Evolutionary conservation across 2,113 vertebrate genomes (phyloP).

Genomic region (Paratilapia polleni): DNA sequence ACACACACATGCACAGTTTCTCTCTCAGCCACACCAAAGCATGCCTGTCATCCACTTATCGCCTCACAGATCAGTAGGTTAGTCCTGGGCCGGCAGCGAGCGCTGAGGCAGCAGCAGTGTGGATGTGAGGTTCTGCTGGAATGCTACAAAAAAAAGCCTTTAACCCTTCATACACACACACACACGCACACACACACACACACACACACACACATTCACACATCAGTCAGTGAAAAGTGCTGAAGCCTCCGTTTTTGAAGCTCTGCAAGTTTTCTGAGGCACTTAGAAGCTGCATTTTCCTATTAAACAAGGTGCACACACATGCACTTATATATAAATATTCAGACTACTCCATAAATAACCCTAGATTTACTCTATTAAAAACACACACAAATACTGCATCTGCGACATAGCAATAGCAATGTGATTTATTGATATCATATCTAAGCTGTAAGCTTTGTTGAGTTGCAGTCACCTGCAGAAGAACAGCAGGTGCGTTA

Average conservation of each 20-base stretch:
- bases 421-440: neutral
- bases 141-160: conserved; percentile 50
- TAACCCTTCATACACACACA: conserved; percentile 37
- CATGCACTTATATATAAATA: neutral
- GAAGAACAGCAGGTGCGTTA: conserved; percentile 14
- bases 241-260: conserved; percentile 59
- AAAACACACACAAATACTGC: neutral
- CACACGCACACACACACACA: conserved; percentile 6
- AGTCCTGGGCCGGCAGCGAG: conserved; percentile 43
- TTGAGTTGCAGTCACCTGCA: conserved; percentile 9
- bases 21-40: conserved; percentile 47
- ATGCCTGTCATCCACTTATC: conserved; percentile 59
- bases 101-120: conserved; percentile 68
- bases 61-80: conserved; percentile 62
- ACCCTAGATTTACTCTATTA: neutral
- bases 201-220: neutral
- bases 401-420: neutral
- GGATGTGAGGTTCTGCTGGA: conserved; percentile 56
- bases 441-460: neutral
- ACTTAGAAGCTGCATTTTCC: conserved; percentile 53
- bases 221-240: conserved; percentile 52
- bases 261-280: conserved; percentile 38
- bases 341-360: neutral
- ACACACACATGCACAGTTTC: neutral
- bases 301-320: conserved; percentile 30